A percentile compares a stretch with the other conserved stretches of the same genome.
phyloP scores from a whole-genome alignment of 2,113 vertebrate species.

The Geococcyx californianus region DNA sequence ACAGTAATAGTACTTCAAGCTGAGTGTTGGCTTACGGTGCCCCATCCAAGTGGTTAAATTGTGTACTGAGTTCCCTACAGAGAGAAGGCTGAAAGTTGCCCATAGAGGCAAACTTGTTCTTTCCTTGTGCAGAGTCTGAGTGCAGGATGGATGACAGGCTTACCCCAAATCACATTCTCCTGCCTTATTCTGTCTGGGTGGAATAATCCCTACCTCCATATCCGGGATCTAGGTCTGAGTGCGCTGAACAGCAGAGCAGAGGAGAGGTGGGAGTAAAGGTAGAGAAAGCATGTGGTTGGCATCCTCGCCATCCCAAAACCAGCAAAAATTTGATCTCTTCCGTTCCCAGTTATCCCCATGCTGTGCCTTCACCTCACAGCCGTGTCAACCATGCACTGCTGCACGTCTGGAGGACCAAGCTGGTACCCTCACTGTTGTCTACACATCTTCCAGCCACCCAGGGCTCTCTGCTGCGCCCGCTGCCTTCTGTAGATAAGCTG shows the following conservation, averaged over 20 bases:
- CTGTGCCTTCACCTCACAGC: neutral
- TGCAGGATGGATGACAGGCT: neutral
- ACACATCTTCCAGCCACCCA: neutral
- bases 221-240: neutral
- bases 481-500: neutral
- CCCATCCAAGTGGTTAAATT: neutral
- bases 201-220: neutral
- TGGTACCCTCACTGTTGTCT: neutral
- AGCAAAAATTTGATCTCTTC: neutral
- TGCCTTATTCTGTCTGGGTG: neutral
- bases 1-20: neutral
- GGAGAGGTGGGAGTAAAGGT: neutral
- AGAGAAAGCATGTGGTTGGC: neutral
- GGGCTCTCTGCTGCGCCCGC: neutral
- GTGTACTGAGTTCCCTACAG: neutral
- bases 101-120: neutral
- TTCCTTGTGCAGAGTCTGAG: neutral
- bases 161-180: neutral
- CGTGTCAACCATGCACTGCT: neutral
- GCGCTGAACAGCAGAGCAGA: neutral
- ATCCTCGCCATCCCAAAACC: neutral
- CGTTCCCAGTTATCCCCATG: fast-evolving
- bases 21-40: neutral
- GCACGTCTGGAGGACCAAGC: neutral
- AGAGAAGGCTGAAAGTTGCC: neutral